Evolutionary conservation across 2,888 invertebrate genomes (phyloP), one percentile per base, ranked within the genome.

Genomic region (Cheilosia urbana): DNA sequence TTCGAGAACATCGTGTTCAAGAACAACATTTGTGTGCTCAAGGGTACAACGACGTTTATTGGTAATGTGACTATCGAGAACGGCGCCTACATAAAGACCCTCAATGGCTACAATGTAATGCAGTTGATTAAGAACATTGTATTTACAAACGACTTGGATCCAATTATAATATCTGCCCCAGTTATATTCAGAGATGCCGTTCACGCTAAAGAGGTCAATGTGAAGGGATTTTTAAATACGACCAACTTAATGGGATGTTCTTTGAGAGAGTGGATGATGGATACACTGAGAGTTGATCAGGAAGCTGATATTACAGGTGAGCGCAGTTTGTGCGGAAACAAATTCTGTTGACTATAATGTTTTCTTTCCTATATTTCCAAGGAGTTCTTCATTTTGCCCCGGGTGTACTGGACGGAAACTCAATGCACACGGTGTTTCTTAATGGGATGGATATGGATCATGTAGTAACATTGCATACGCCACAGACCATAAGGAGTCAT

Each of bases 371-470:
- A n/a, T n/a, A n/a, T 91, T 37, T 13, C 91, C 79, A 69, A 94
- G 94, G 91, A 21, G 84, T 89, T 4, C 88, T 93, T 3, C 89
- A 69, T 1, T 93, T 95, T 88, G 90, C 91, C 1, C 84, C 91
- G 7, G 93, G 93, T 1, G 89, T 89, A 2, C 91, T 94, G 45
- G 88, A 93, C 30, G 91, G 91, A 2, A 90, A 90, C 21, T 89
- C 91, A n/a, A 81, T 94, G 9, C 87, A 87, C 9, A 91, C 93
- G 0, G 87, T 91, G 11, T 92, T 88, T 51, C 78, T 94, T 4
- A 95, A 95, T 87, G 90, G 91, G 17, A 87, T 93, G 15, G 89
- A 93, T 82, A 90, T 93, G 85, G 90, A 91, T 0, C 88, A 89
- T 7, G 71, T 94, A 4, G 90, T 95, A 40, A 93, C 93, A 0